phyloP scores from a whole-genome alignment of 35 echinoderm and acorn worm species.

The Stichopus chloronotus region DNA sequence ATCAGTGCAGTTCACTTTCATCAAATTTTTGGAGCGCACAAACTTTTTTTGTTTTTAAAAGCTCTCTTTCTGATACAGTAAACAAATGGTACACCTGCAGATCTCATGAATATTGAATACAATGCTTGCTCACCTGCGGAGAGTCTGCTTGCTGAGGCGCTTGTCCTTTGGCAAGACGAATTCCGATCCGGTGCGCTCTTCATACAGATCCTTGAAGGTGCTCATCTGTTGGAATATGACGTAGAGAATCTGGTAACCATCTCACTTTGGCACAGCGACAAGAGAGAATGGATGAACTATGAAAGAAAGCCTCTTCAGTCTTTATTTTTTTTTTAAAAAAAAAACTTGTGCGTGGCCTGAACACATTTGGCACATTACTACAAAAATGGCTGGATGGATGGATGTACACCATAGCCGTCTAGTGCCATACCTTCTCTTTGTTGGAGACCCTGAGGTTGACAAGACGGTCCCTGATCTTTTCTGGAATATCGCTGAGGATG shows the following conservation, averaged over 20 bases:
- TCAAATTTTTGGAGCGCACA: too few species aligned
- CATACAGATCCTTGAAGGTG: slow-evolving; percentile 6
- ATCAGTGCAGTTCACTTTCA: too few species aligned
- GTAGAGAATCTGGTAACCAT: neutral
- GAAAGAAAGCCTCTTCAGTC: neutral
- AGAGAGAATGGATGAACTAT: neutral
- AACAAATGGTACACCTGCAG: neutral
- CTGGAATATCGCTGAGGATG: slow-evolving; percentile 56
- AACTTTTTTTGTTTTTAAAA: too few species aligned
- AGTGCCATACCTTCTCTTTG: neutral
- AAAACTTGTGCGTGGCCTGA: too few species aligned
- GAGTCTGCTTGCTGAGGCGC: slow-evolving; percentile 20
- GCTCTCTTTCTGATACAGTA: too few species aligned
- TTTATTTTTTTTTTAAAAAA: neutral
- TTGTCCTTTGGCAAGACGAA: slow-evolving; percentile 1
- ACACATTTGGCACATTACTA: too few species aligned
- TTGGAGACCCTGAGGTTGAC: slow-evolving; percentile 24
- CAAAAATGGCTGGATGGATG: too few species aligned
- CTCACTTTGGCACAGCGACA: neutral
- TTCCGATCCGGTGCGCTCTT: neutral
- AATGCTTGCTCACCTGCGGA: neutral
- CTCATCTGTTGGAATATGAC: neutral
- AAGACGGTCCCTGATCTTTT: slow-evolving; percentile 37
- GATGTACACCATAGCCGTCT: too few species aligned
- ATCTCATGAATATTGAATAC: neutral